These are phyloP conservation scores for Aleiodes alternator DNA, from an alignment of 2,888 invertebrate genomes.

Conservation along the genomic window DNA sequence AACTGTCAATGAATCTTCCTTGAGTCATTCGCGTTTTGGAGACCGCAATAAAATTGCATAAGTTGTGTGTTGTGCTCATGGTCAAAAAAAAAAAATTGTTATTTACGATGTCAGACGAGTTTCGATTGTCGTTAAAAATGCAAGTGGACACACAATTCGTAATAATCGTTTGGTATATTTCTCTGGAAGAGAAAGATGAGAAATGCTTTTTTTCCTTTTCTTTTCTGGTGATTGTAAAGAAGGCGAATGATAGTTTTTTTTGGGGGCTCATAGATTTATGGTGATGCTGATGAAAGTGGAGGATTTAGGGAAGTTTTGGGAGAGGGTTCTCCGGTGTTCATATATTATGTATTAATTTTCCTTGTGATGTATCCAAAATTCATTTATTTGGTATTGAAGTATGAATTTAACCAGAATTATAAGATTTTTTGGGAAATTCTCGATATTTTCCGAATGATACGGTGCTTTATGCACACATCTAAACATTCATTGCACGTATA, in stretches of 20 bases:
- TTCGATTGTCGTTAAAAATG: slow-evolving; percentile 58
- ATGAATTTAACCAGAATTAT: no score
- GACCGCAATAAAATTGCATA: slow-evolving; percentile 66
- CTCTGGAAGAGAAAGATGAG: slow-evolving; percentile 42
- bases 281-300: not conserved
- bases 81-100: slow-evolving; percentile 24
- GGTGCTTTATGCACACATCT: no score
- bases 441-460: no score
- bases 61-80: slow-evolving; percentile 43
- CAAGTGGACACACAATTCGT: slow-evolving; percentile 60
- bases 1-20: slow-evolving; percentile 45
- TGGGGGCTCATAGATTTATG: not conserved
- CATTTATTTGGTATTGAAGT: no score
- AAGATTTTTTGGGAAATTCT: no score
- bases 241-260: not conserved
- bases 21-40: slow-evolving; percentile 41
- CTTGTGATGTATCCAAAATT: no score
- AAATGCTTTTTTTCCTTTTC: slow-evolving; percentile 43
- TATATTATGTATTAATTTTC: no score
- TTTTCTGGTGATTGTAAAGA: slow-evolving; percentile 1
- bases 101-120: slow-evolving; percentile 57
- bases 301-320: slow-evolving; percentile 31
- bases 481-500: no score
- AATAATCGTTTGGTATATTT: slow-evolving; percentile 58
- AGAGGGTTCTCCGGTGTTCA: no score